Base-by-base conservation (phyloP, 2,113 vertebrate genomes). In the Eolophus roseicapilla region DNA sequence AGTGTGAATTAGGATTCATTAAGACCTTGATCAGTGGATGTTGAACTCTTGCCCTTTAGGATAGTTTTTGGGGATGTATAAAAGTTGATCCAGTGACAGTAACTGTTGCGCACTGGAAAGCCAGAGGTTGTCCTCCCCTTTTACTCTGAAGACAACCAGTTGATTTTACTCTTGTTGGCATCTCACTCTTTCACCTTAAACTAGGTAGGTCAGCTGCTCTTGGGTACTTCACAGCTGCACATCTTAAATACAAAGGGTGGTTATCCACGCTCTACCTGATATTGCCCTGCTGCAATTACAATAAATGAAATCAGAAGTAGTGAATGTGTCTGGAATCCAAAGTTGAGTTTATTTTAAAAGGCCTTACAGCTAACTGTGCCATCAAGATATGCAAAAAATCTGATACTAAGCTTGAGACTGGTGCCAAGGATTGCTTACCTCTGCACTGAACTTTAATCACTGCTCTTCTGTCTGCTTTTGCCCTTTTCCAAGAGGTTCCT, bases 1-100 rank as follows among this genome's bases (percentile, higher is more conserved):
- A 90, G 67, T 76, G 65, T 86, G 75, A 94, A 86, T 76, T 76
- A 55, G 53, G 57, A 91, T 64, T 65, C 33, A 29, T 57, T 84
- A 70, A 24, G 63, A 46, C 89, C 33, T 59, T n/a, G 33, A 59
- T 59, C 71, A 87, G 79, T 37, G 90, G 90, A 86, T 85, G 77
- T 39, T 94, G 79, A 87, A 86, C 24, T 86, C 47, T 80, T 33
- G 13, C 76, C 88, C 39, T 28, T 19, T 75, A 95, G 92, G 89
- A 21, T 79, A 68, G 74, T 91, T 96, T 90, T 92, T 93, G 93
- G 93, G 85, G 92, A 87, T 92, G 78, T 82, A 5, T 70, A 19
- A 10, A 90, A 91, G 68, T 46, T 93, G 95, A 90, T 92, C 11
- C 39, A 41, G 25, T 19, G 19, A 47, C 19, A 63, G 33, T 24